Base-by-base conservation (phyloP, 2,113 vertebrate genomes). In the Laticauda laticaudata region DNA sequence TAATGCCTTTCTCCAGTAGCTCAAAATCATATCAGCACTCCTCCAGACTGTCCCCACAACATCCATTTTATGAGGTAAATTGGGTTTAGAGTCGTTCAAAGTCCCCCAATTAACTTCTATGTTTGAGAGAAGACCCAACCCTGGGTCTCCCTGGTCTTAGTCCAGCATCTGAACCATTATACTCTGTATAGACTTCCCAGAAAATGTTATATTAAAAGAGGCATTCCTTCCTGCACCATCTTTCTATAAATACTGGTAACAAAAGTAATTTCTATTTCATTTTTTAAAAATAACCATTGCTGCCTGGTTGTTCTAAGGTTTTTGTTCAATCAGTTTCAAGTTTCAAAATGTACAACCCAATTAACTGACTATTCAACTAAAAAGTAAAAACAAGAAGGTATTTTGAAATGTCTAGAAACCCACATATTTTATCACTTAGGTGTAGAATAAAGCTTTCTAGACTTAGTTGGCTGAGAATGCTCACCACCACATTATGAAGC, bases 401-500 rank as follows among this genome's bases (percentile, higher is more conserved):
- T 87, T 51, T 87, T 26, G 34, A 57, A 57, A 55, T 56, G 55
- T 61, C 26, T 39, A 43, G 69, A 90, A 92, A 88, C 24, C 0
- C 53, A 94, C 92, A 88, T 15, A 91, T 61, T 95, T 94, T 43
- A 39, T 86, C 90, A 95, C 90, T 91, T 53, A 91, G 15, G 91
- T 6, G 18, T 43, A 95, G 53, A 86, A 86, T 86, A 94, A 55
- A 86, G 87, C 57, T 92, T 87, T n/a, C 61, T 87, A 57, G 92
- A 90, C 53, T 39, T 61, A 93, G 92, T 61, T 0, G 9, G 11
- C 91, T 39, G 90, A 1, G 0, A 57, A 86, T 57, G 86, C 45
- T 95, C 81, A 94, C 94, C 95, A 93, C 94, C 95, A 93, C 94
- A 29, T 23, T 86, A 2, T 5, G 86, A 10, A 9, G 21, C 56